Percentiles rank a stretch among this genome's conserved stretches.
Evolutionary conservation across 2,888 invertebrate species (phyloP).

Genomic region (Pammene fasciana): DNA sequence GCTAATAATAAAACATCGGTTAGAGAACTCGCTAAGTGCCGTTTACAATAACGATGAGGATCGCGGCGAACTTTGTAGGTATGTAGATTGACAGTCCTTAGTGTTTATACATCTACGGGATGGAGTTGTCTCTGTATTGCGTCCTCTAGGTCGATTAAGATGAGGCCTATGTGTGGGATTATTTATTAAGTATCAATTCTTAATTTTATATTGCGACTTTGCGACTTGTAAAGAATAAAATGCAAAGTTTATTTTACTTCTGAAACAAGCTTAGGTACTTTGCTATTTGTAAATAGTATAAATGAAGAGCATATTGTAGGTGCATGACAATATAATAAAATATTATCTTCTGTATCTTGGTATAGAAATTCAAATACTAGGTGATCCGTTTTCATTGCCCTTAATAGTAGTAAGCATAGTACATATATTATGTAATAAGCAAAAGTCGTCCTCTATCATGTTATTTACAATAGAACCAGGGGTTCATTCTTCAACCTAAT

Average conservation of each 20-base stretch:
- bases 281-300: not conserved
- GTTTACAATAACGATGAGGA: not conserved
- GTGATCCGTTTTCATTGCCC: too few species aligned
- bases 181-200: not conserved
- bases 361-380: too few species aligned
- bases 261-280: not conserved
- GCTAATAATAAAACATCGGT: too few species aligned
- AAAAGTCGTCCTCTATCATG: too few species aligned
- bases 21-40: not conserved
- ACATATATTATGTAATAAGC: too few species aligned
- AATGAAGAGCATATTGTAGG: not conserved
- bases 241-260: not conserved
- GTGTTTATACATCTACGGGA: not conserved
- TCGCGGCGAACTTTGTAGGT: not conserved
- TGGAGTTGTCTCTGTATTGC: not conserved
- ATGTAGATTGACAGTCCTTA: not conserved
- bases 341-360: too few species aligned
- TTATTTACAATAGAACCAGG: too few species aligned
- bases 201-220: conserved; percentile 4
- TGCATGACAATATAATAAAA: too few species aligned
- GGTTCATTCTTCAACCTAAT: too few species aligned
- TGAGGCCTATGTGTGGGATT: conserved; percentile 1
- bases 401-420: too few species aligned
- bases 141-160: conserved; percentile 25
- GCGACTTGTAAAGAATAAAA: not conserved